Base-by-base conservation (phyloP, 1,140 invertebrate species). In the Aphaenogaster ashmeadi region DNA sequence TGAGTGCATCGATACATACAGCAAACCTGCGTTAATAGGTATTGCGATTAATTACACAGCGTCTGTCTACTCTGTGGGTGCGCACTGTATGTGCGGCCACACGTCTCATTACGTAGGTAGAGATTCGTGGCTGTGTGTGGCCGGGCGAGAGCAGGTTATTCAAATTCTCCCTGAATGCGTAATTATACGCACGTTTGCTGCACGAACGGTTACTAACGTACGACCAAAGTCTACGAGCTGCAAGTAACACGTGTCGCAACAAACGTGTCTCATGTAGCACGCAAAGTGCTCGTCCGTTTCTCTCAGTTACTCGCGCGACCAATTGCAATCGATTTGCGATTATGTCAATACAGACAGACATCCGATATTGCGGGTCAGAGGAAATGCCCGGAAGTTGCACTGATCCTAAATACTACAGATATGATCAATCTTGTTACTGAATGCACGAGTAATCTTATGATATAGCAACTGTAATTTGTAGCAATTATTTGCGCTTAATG, bases 171-270 rank as follows among this genome's bases (percentile, higher is more conserved):
- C 50, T 50, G 38, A 90, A 90, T n/a, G 78, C 85, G 88, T 74
- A 89, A 90, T 90, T 90, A 90, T 84, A 87, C 88, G 64, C 78
- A 47, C 64, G 88, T 89, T 89, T 89, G 77, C 64, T 41, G 58
- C 69, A 27, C 64, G 71, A 71, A 36, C 66, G 52, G 58, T 38
- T 62, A 86, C 69, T 74, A 67, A 79, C 47, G 52, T 78, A 75
- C 47, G 11, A 7, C 41, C 52, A 54, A 33, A 54, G 56, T 47
- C 58, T 60, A 67, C 36, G 66, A 83, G 38, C 66, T 41, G 88
- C 80, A 60, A 89, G 87, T 80, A 87, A 89, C 88, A 71, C 56
- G 85, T 78, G 85, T 77, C 85, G 85, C 64, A 47, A 62, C 71
- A 72, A 78, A 79, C 64, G 47, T 80, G 56, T 52, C 54, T 85